These are phyloP conservation scores for Pipistrellus pygmaeus DNA, from an alignment of 2,797 vertebrate genomes.

Conservation along the genomic window DNA sequence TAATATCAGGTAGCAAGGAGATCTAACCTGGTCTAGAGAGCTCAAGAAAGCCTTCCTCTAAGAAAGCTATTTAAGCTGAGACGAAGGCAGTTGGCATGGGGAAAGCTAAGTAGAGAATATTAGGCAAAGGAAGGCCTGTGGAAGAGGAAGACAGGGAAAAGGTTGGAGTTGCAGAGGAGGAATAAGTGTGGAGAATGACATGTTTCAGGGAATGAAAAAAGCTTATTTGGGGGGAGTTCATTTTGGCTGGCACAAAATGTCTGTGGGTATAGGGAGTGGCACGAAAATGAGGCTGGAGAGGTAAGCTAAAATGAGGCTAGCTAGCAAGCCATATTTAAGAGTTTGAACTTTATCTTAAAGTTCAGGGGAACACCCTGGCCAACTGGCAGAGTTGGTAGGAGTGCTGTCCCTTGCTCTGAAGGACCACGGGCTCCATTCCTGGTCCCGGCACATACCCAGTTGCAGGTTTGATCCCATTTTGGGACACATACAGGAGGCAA, in stretches of 20 bases:
- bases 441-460: not conserved
- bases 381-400: not conserved
- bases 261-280: not conserved
- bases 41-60: constrained; percentile 22
- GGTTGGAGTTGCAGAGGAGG: not conserved
- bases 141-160: not conserved
- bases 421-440: not conserved
- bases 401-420: no score
- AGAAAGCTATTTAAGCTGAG: not conserved
- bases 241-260: not conserved
- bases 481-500: not conserved
- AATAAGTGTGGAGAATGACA: not conserved
- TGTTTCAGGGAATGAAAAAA: not conserved
- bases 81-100: not conserved
- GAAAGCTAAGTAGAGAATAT: not conserved
- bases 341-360: not conserved
- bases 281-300: constrained; percentile 39
- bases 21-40: not conserved
- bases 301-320: not conserved
- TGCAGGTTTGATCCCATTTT: not conserved
- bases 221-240: not conserved
- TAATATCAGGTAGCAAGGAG: not conserved
- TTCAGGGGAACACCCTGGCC: not conserved
- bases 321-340: not conserved
- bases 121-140: not conserved